These are phyloP conservation scores for Semnornis frantzii DNA, from an alignment of 2,113 vertebrate species.

Conservation along the genomic window DNA sequence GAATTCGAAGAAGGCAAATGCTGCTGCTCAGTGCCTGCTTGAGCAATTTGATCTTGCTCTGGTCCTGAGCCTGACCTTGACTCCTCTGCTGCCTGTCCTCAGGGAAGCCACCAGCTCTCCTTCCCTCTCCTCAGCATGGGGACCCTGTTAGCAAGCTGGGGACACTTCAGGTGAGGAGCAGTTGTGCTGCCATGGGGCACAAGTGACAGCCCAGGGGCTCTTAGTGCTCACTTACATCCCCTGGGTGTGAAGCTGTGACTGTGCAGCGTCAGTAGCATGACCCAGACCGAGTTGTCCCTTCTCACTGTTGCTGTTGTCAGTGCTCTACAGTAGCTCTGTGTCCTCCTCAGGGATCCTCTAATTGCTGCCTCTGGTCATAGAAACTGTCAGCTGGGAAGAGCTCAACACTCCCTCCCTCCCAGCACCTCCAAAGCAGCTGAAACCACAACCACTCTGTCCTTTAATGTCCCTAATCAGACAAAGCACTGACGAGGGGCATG, in stretches of 20 bases:
- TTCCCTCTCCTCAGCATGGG: background rate
- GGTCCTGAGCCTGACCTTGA: background rate
- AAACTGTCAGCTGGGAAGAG: background rate
- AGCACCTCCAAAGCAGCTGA: background rate
- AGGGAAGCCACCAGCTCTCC: background rate
- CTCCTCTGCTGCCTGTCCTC: background rate
- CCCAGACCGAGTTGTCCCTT: accelerated
- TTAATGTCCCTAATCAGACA: background rate
- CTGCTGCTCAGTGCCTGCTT: background rate
- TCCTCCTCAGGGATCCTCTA: background rate
- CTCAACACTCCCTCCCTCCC: background rate
- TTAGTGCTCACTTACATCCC: accelerated
- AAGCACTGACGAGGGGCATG: background rate
- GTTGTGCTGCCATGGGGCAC: accelerated
- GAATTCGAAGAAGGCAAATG: background rate
- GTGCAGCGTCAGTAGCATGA: background rate
- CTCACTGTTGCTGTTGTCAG: background rate
- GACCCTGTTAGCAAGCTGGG: accelerated
- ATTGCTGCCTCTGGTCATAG: background rate
- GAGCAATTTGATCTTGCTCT: background rate
- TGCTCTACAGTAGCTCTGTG: background rate
- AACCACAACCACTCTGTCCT: background rate
- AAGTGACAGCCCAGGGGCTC: accelerated
- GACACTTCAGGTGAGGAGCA: background rate
- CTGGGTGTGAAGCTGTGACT: accelerated